Percentiles rank a stretch among this genome's conserved stretches.
phyloP scores from a whole-genome alignment of 2,888 invertebrate species.

The Drosophila parthenogenetica region DNA sequence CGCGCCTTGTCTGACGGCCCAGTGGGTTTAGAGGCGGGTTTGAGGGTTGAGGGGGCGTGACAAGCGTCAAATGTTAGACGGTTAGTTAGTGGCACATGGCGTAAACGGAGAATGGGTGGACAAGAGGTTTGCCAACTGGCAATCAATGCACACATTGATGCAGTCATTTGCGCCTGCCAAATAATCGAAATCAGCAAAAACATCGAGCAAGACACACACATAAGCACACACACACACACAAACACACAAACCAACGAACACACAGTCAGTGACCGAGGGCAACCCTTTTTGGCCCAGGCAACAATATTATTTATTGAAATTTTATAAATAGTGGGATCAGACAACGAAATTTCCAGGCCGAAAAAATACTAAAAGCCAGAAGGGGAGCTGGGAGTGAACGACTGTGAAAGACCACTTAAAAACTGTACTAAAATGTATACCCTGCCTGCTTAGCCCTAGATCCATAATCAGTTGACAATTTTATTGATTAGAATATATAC shows the following conservation, averaged over 20 bases:
- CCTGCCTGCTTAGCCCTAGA: no score
- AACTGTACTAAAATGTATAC: no score
- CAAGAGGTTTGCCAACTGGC: conserved; percentile 53
- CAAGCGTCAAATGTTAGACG: conserved; percentile 70
- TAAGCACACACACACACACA: conserved; percentile 6
- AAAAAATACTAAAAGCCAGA: conserved; percentile 56
- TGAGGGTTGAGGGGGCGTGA: conserved; percentile 8
- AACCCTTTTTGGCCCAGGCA: conserved; percentile 60
- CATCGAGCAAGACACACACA: conserved; percentile 10
- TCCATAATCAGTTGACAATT: no score
- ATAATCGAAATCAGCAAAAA: conserved; percentile 70
- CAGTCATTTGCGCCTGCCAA: conserved; percentile 65
- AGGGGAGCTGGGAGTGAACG: neutral
- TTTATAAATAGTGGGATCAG: conserved; percentile 84
- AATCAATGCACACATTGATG: conserved; percentile 78
- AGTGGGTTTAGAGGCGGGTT: neutral
- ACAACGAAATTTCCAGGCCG: conserved; percentile 78
- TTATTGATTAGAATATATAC: no score
- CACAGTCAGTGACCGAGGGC: conserved; percentile 14
- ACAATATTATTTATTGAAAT: conserved; percentile 83
- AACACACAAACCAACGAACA: neutral
- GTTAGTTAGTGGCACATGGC: conserved; percentile 69
- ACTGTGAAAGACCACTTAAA: neutral
- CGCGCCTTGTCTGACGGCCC: conserved; percentile 31
- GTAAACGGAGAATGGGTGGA: no score